Evolutionary conservation across 2,113 vertebrate species (phyloP).

Genomic region (Spea multiplicata): DNA sequence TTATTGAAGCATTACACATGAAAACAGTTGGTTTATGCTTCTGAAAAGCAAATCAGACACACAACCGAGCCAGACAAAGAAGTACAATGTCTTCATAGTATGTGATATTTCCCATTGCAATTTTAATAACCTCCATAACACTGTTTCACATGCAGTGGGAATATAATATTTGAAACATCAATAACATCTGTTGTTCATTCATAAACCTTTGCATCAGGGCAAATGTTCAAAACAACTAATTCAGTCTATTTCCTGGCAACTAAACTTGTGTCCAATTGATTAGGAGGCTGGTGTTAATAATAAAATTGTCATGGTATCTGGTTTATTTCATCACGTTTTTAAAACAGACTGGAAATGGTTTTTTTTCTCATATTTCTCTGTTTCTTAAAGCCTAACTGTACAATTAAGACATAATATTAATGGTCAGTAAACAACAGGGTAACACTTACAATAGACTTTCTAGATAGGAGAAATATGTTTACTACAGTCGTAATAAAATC

Average conservation of each 20-base stretch:
- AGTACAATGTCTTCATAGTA: slow-evolving; percentile 25
- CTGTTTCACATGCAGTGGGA: slow-evolving; percentile 26
- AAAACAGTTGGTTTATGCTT: slow-evolving; percentile 23
- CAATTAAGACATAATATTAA: too few relatives aligned
- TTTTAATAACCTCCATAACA: slow-evolving; percentile 3
- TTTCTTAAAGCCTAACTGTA: too few relatives aligned
- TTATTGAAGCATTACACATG: slow-evolving; percentile 36
- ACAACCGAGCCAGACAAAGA: slow-evolving; percentile 25
- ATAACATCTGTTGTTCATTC: slow-evolving; percentile 30
- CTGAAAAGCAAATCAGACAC: slow-evolving; percentile 38
- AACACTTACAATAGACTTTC: too few relatives aligned
- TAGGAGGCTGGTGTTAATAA: slow-evolving; percentile 3
- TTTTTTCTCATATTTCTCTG: too few relatives aligned
- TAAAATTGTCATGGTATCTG: slow-evolving; percentile 5
- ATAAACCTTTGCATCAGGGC: neutral
- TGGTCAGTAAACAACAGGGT: too few relatives aligned
- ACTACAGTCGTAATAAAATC: too few relatives aligned
- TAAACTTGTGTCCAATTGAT: slow-evolving; percentile 13
- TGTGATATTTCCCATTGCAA: slow-evolving; percentile 26
- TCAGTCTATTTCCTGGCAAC: neutral
- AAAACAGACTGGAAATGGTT: neutral
- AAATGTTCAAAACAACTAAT: neutral
- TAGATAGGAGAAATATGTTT: too few relatives aligned
- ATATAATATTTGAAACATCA: slow-evolving; percentile 23
- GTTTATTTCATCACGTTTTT: neutral